phyloP scores from a whole-genome alignment of 2,113 vertebrate species.

The Myiopsitta monachus region DNA sequence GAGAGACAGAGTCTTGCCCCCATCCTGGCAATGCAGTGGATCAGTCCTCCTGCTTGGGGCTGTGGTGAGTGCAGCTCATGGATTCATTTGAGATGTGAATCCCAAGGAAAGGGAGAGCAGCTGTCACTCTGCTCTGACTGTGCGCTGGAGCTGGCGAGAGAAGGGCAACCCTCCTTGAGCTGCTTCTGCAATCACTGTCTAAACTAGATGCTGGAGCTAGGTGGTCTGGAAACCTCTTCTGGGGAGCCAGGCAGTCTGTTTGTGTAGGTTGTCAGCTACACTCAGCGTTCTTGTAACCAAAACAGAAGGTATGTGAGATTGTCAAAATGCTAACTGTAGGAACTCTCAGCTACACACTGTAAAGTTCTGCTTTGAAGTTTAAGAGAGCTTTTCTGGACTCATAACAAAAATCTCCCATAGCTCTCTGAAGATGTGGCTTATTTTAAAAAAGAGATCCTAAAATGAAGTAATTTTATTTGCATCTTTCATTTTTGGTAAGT shows the following conservation, averaged over 20 bases:
- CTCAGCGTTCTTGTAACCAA: not conserved
- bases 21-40: not conserved
- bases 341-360: not conserved
- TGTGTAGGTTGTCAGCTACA: not conserved
- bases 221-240: not conserved
- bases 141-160: fast-evolving
- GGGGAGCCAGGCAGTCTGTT: not conserved
- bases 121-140: fast-evolving
- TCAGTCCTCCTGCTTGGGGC: not conserved
- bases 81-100: not conserved
- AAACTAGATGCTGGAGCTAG: not conserved
- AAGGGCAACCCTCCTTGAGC: not conserved
- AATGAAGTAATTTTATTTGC: not conserved
- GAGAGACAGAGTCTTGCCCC: not conserved
- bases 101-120: fast-evolving
- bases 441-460: not conserved
- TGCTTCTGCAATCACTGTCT: not conserved
- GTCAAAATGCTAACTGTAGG: not conserved
- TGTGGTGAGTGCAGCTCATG: not conserved
- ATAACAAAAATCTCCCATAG: not conserved
- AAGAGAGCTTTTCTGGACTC: not conserved
- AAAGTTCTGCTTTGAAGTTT: not conserved
- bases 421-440: not conserved
- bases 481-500: not conserved
- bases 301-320: not conserved